Conservation (phyloP, 1,140 invertebrate species). For the Philotrypesis tridentata region DNA sequence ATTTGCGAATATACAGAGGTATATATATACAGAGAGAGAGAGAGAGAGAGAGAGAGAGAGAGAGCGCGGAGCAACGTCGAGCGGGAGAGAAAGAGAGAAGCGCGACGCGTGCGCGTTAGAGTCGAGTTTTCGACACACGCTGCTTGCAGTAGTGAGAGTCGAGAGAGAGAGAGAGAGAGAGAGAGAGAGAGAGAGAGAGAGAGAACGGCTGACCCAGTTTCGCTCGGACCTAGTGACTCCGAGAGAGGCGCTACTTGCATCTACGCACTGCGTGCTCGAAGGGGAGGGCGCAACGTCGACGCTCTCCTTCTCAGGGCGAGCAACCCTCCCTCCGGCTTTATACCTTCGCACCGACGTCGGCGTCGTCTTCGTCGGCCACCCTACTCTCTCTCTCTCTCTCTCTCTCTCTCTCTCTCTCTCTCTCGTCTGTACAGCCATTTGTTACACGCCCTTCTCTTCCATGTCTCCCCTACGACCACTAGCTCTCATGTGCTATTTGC, state of each 20-base stretch:
- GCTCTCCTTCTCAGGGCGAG: background rate
- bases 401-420: no score
- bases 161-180: no score
- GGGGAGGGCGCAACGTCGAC: background rate
- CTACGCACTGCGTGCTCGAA: slow-evolving; percentile 59
- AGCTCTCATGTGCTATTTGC: background rate
- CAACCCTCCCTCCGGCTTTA: no score
- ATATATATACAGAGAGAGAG: no score
- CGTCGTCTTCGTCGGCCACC: background rate
- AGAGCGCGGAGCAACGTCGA: no score
- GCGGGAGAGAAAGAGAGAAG: background rate
- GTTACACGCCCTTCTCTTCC: background rate
- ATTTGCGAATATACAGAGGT: no score
- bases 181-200: background rate
- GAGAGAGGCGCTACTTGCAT: slow-evolving; percentile 20
- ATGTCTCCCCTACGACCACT: background rate
- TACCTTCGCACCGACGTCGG: no score
- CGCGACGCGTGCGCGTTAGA: slow-evolving; percentile 11
- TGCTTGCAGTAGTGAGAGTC: background rate
- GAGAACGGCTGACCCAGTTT: slow-evolving; percentile 38
- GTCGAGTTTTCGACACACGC: slow-evolving; percentile 14
- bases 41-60: no score
- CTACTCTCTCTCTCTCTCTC: no score
- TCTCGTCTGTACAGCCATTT: background rate
- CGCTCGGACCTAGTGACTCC: slow-evolving; percentile 29